Percentiles rank a stretch among this genome's conserved stretches.
Evolutionary conservation across 30 jellyfish, hydroid and myxozoan genomes (phyloP).

Genomic region (Nemopilema nomurai): DNA sequence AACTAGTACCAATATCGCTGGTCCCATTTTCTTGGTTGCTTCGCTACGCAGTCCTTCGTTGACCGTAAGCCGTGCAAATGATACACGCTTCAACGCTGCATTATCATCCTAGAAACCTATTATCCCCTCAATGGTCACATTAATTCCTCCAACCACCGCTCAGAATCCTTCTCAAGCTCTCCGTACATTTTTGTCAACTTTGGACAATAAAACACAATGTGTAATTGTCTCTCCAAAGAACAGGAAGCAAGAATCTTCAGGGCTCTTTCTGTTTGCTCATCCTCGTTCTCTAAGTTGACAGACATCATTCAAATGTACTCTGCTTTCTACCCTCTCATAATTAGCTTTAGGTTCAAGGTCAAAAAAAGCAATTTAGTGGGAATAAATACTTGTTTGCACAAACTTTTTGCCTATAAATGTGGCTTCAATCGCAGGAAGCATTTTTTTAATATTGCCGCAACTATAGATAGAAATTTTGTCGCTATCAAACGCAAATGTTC

Average conservation of each 20-base stretch:
- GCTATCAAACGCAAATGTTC: too few species aligned
- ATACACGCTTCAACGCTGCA: not conserved
- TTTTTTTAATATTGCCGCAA: too few species aligned
- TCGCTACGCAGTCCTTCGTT: not conserved
- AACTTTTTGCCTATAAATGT: too few species aligned
- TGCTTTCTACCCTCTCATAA: not conserved
- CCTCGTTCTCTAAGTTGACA: not conserved
- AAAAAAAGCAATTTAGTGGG: too few species aligned
- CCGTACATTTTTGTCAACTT: not conserved
- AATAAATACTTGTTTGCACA: too few species aligned
- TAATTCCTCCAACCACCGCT: not conserved
- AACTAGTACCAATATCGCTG: not conserved
- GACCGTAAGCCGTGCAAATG: not conserved
- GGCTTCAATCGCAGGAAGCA: too few species aligned
- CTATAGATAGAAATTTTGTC: too few species aligned
- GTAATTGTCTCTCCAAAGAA: not conserved
- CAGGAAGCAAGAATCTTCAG: not conserved
- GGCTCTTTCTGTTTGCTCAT: not conserved
- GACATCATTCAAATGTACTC: not conserved
- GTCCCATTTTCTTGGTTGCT: slow-evolving; percentile 2
- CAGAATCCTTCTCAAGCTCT: not conserved
- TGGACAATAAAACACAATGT: not conserved
- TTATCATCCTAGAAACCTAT: not conserved
- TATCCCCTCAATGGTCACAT: not conserved
- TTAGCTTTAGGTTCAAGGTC: not conserved